Evolutionary conservation across 2,113 vertebrate species (phyloP).

Genomic region (Emydura subglobosa): DNA sequence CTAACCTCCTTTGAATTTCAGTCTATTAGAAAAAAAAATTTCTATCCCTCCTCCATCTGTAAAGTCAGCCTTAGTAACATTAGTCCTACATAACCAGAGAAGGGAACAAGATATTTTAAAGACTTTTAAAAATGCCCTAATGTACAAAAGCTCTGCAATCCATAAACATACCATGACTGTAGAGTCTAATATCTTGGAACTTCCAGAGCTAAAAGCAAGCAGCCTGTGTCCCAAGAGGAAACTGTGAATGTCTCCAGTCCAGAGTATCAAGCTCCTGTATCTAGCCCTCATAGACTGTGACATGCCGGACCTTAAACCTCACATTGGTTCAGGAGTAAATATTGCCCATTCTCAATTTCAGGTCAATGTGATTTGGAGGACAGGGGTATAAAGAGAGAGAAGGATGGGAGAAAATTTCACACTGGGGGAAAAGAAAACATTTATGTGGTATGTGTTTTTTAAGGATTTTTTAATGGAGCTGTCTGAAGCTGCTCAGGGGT

Average conservation of each 20-base stretch:
- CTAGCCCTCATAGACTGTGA: not conserved
- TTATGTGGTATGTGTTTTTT: accelerated
- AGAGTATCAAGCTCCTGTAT: not conserved
- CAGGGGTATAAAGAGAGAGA: accelerated
- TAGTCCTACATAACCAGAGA: not conserved
- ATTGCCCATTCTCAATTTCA: not conserved
- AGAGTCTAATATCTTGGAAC: not conserved
- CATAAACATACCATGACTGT: not conserved
- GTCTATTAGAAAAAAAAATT: not conserved
- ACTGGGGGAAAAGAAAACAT: not conserved
- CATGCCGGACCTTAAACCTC: not conserved
- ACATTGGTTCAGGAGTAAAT: not conserved
- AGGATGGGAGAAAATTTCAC: not conserved
- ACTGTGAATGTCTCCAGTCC: not conserved
- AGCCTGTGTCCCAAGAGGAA: not conserved
- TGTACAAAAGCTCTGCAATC: not conserved
- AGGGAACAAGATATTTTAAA: not conserved
- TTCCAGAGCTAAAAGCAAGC: not conserved
- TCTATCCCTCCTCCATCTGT: not conserved
- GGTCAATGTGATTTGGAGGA: not conserved
- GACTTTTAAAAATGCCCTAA: not conserved
- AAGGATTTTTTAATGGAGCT: not conserved
- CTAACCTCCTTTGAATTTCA: too few relatives aligned
- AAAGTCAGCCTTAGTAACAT: not conserved
- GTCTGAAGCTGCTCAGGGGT: not conserved